Evolutionary conservation across 2,888 invertebrate genomes (phyloP), one percentile per base, ranked within the genome.

Genomic region (Drosophila neotestacea): DNA sequence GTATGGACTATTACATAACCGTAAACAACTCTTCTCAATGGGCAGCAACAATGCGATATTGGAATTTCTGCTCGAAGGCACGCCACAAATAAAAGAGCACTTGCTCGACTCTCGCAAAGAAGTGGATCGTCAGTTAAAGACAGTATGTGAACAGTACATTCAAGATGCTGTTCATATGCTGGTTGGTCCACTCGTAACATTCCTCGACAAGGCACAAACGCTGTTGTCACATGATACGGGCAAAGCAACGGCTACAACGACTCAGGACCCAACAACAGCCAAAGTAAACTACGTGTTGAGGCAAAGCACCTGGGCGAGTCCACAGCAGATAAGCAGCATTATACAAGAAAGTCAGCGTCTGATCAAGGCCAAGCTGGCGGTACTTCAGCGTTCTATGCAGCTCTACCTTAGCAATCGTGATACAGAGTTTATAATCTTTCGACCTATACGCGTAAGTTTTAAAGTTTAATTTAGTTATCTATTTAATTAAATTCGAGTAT

Each of bases 341-440:
- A 95, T 98, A 22, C 94, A 95, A 70, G 97, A 96, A 82, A 95
- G 96, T 0, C 95, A 97, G 90, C 95, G 96, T 66, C 93, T 95
- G 48, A 95, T 99, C 63, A 97, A 97, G 91, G 94, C 95, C 0
- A 95, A 96, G 79, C 94, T 98, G 38, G 96, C 98, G 0, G 94
- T 94, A 6, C 93, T 99, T 13, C 97, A 98, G 90, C 94, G 96
- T 4, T 96, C 97, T 11, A 98, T 99, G 98, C 96, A 97, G 77
- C 94, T 99, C 1, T 99, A 99, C 92, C 94, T 99, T 59, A 97
- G 99, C 11, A 99, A 99, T 92, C 95, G 96, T 79, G 99, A 99
- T 92, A 99, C 99, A 0, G 99, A 99, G 92, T 97, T 98, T 85
- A 99, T 99, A 87, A 94, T 99, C 9, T 98, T 99, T 88, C 95